A percentile compares a stretch with the other conserved stretches of the same genome.
Evolutionary conservation across 2,797 vertebrate genomes (phyloP).

Genomic region (Anguilla marmorata): DNA sequence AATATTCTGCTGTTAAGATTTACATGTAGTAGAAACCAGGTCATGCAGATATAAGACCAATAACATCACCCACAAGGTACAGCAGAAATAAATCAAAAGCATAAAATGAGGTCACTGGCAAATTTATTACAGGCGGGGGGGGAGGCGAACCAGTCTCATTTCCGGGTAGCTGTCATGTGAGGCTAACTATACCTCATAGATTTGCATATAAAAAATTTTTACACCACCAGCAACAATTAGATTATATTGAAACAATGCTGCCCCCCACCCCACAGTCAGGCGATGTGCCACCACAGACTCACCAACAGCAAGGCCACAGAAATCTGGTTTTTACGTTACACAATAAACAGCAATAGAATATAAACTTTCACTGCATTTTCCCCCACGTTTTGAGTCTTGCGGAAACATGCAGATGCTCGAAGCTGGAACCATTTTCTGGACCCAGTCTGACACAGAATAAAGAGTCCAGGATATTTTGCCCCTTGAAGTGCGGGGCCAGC

Average conservation of each 20-base stretch:
- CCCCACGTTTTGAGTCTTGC: constrained; percentile 51
- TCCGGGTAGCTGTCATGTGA: neutral
- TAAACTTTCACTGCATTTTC: constrained; percentile 57
- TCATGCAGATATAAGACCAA: constrained; percentile 42
- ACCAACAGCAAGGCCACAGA: constrained; percentile 30
- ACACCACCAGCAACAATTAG: neutral
- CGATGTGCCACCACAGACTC: constrained; percentile 25
- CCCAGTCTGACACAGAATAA: constrained; percentile 54
- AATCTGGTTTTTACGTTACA: constrained; percentile 66
- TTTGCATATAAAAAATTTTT: neutral
- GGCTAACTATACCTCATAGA: neutral
- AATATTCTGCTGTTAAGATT: constrained; percentile 47
- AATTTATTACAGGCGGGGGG: constrained; percentile 10
- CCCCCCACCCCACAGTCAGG: neutral
- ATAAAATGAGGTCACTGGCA: constrained; percentile 25
- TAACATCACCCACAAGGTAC: constrained; percentile 35
- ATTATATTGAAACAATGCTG: constrained; percentile 28
- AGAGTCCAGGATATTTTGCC: constrained; percentile 30
- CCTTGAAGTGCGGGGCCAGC: neutral
- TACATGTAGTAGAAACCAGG: constrained; percentile 34
- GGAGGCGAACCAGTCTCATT: neutral
- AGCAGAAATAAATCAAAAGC: constrained; percentile 38
- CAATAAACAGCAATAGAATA: constrained; percentile 73
- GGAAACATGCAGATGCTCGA: constrained; percentile 54
- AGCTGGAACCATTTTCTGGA: constrained; percentile 29